These are phyloP conservation scores for Ophthalmolycus amberensis DNA, from an alignment of 2,113 vertebrate genomes.

Conservation along the genomic window DNA sequence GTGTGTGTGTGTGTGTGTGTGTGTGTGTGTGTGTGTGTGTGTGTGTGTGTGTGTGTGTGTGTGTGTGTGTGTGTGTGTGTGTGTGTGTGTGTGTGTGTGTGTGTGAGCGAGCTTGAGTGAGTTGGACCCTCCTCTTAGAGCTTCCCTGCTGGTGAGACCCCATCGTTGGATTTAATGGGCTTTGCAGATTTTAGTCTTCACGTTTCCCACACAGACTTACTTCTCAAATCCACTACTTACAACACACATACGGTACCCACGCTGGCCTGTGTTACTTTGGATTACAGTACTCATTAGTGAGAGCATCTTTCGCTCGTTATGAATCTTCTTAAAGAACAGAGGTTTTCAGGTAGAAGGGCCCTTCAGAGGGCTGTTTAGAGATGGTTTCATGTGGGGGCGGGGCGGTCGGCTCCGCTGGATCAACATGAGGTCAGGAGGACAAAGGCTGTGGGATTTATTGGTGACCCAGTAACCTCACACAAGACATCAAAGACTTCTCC, in stretches of 20 bases:
- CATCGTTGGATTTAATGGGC: constrained; percentile 73
- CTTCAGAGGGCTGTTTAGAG: constrained; percentile 24
- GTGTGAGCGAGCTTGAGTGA: constrained; percentile 9
- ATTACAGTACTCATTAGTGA: neutral
- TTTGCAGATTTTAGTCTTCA: constrained; percentile 71
- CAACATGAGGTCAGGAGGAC: constrained; percentile 67
- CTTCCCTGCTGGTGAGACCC: constrained; percentile 65
- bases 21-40: neutral
- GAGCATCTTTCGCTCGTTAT: neutral
- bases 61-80: neutral
- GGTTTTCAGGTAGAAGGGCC: constrained; percentile 21
- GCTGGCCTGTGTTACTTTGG: neutral
- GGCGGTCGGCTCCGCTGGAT: constrained; percentile 33
- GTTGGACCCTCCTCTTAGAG: constrained; percentile 43
- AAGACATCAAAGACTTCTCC: constrained; percentile 72
- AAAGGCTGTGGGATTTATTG: constrained; percentile 71
- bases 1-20: neutral
- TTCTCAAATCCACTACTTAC: constrained; percentile 23
- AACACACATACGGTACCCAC: neutral
- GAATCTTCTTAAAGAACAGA: neutral
- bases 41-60: neutral
- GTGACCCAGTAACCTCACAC: constrained; percentile 54
- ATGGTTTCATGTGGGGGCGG: constrained; percentile 31
- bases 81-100: neutral
- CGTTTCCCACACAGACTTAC: constrained; percentile 47